Evolutionary conservation across 2,113 vertebrate genomes (phyloP).

Genomic region (Carassius auratus): DNA sequence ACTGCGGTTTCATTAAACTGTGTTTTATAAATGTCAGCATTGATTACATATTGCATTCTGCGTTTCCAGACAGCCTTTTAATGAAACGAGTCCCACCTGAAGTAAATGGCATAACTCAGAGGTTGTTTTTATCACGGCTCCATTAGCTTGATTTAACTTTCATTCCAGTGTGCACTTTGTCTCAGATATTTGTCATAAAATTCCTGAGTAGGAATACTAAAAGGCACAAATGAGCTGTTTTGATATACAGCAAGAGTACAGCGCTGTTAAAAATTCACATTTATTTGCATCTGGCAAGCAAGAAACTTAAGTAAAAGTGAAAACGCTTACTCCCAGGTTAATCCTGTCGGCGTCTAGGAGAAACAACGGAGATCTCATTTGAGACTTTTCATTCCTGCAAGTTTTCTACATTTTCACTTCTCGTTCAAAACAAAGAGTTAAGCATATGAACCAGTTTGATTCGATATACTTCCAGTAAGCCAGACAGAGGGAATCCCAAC

Average conservation of each 20-base stretch:
- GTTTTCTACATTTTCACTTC: neutral
- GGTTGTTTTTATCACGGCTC: neutral
- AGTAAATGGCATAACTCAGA: neutral
- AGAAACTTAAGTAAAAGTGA: neutral
- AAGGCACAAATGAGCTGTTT: neutral
- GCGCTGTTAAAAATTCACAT: neutral
- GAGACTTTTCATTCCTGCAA: too few relatives aligned
- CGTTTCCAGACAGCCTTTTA: neutral
- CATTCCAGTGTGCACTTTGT: neutral
- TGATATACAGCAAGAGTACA: neutral
- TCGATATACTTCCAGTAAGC: neutral
- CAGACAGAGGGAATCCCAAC: neutral
- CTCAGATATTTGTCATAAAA: neutral
- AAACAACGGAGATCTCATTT: too few relatives aligned
- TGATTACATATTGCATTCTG: neutral
- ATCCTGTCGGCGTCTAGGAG: neutral
- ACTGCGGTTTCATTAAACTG: neutral
- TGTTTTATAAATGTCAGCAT: neutral
- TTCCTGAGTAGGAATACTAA: neutral
- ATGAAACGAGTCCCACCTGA: neutral
- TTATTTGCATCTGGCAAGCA: neutral
- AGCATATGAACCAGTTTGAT: neutral
- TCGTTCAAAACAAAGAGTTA: neutral
- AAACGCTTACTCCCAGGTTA: neutral
- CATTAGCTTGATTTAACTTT: neutral